Base-by-base conservation (phyloP, 1,140 invertebrate species). In the Anoplolepis gracilipes region DNA sequence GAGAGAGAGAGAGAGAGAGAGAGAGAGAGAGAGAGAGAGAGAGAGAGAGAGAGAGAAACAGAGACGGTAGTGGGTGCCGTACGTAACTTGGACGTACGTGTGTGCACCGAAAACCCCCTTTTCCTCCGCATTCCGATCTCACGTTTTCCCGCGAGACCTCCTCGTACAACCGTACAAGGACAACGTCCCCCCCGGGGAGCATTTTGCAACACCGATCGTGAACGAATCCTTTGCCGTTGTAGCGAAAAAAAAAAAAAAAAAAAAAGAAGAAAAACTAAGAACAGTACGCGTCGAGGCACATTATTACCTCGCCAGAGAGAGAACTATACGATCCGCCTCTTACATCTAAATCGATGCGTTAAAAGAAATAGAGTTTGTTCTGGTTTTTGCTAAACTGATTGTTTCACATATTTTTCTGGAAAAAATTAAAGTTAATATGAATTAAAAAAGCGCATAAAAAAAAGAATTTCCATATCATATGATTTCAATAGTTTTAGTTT, bases 41-140 rank as follows among this genome's bases (percentile, higher is more conserved):
- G 57, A 64, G 59, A 46, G 59, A 42, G 16, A 49, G 13, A 49
- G 46, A 49, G 46, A 53, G 61, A 65, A 19, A 62, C 22, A 22
- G 53, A 33, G 8, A 22, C 19, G 72, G 67, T 70, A 53, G 84
- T 53, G 76, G 13, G 55, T 55, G 69, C 70, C 67, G 55, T 30
- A 25, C 25, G 59, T 75, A 82, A 81, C 46, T 25, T 82, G 75
- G 36, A 72, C 28, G 70, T 33, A 61, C 53, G 70, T 72, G 65
- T 76, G 77, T 57, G 67, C 72, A 73, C 57, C 73, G 85, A 81
- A 89, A 87, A 84, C 87, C 87, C 53, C 88, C 88, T 89, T 89
- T 89, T 89, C 88, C 87, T 75, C 78, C 57, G 87, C 88, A 89
- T 89, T 89, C 88, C 88, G 87, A 89, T 89, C 88, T 89, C 88